Conservation (phyloP, 2,797 vertebrate species). For the Cichlasoma orientale region DNA sequence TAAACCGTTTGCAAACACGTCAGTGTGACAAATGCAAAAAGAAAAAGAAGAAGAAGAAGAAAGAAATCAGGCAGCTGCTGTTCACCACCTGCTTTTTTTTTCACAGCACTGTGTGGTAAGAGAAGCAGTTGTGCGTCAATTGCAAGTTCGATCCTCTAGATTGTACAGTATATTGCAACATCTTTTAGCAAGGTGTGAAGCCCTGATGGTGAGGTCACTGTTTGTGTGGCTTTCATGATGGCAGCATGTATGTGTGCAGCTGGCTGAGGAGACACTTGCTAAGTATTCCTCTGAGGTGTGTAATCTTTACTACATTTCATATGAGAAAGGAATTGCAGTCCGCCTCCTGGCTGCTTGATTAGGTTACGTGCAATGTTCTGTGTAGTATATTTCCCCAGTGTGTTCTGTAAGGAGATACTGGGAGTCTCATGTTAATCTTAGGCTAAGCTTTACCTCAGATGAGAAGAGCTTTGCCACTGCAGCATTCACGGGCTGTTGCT, state of each 20-base stretch:
- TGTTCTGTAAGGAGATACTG: not conserved
- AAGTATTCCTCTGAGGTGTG: not conserved
- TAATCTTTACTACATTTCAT: not conserved
- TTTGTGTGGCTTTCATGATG: not conserved
- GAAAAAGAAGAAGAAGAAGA: fast-evolving
- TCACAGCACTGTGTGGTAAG: not conserved
- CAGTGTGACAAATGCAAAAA: not conserved
- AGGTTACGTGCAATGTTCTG: not conserved
- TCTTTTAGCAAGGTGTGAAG: not conserved
- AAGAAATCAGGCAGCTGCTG: not conserved
- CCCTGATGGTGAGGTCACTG: not conserved
- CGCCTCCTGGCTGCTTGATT: not conserved
- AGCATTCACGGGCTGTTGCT: not conserved
- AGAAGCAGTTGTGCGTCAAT: not conserved
- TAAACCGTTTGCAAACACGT: not conserved
- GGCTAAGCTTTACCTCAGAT: not conserved
- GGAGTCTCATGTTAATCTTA: not conserved
- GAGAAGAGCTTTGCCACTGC: not conserved
- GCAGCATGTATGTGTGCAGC: not conserved
- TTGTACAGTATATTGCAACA: not conserved
- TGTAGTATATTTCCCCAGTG: not conserved
- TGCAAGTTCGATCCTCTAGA: not conserved
- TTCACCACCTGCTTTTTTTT: not conserved
- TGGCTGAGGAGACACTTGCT: not conserved
- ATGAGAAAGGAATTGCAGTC: not conserved